Evolutionary conservation across 2,113 vertebrate genomes (phyloP), one percentile per base, ranked within the genome.

Genomic region (Camelus bactrianus): DNA sequence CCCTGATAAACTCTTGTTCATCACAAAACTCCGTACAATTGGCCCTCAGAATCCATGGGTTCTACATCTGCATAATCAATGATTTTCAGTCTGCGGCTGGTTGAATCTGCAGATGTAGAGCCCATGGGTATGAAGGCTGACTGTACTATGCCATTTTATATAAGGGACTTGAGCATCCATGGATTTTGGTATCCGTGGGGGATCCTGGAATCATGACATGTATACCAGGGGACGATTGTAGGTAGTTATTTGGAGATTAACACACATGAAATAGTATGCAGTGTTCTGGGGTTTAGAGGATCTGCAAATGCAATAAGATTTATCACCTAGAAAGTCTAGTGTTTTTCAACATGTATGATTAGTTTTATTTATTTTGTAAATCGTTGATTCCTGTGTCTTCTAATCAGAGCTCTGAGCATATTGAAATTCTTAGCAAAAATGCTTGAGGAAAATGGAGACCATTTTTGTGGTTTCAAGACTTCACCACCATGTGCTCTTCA

Each of bases 341-440:
- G 28, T 60, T 89, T 88, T 76, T n/a, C 22, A 82, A 19, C 52
- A 26, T 75, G 50, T 56, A 16, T 73, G 30, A 87, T 50, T 60
- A 65, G 50, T 92, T 85, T 67, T 89, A 65, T 77, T 92, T 72
- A 89, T 35, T 77, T 88, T 77, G 19, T n/a, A 42, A 86, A 81
- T 38, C 56, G 86, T 83, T 56, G 54, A 2, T 91, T 82, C 48
- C 6, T 38, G 1, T 84, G 38, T 77, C 46, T 77, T 92, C 42
- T 89, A 77, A 48, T 89, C 89, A 92, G 70, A 92, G 84, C 13
- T 52, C 9, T 75, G 28, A 91, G 9, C 35, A 38, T 84, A 89
- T 72, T 38, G 77, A 72, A 76, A 56, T 84, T 50, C 48, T 92
- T 65, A 77, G 15, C 26, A 89, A 88, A 72, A 79, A 73, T 65